Evolutionary conservation across 2,888 invertebrate genomes (phyloP), one percentile per base, ranked within the genome.

Genomic region (Platycnemis pennipes): DNA sequence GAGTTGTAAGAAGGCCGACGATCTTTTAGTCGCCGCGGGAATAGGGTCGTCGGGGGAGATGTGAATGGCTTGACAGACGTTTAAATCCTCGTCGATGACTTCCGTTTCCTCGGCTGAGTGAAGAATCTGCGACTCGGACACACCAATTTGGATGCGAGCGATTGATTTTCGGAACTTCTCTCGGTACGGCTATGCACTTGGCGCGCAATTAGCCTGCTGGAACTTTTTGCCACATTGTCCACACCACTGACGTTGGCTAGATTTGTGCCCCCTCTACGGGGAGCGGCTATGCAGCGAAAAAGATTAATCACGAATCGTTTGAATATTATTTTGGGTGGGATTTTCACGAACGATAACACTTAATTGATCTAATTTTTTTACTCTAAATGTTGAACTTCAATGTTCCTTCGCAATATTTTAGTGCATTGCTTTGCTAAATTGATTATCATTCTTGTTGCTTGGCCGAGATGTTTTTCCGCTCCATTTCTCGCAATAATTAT

Each of bases 1-100:
- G 77, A 77, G 77, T 77, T 77, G 77, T 77, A 37, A 37, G n/a
- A 77, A 77, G 69, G 31, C n/a, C n/a, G n/a, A 37, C 37, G n/a
- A 26, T 26, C 77, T 37, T 77, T 37, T 63, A 13, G 37, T 31
- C n/a, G 63, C 37, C 37, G 13, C n/a, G 77, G 37, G 31, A 77
- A 13, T 16, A 13, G 77, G 26, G 77, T 37, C 31, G 37, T 77
- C n/a, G 26, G 8, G 22, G 22, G 22, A n/a, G 63, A 49, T 11
- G n/a, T 26, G 63, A n/a, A 63, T n/a, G 26, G 63, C n/a, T 63
- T 63, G n/a, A 63, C n/a, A 22, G 63, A 63, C 63, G 63, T 63
- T 63, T 63, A 63, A 63, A 63, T 63, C 63, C 63, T 63, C 63
- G 63, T 22, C 63, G 63, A n/a, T 7, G n/a, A 63, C 63, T 63